Evolutionary conservation across 2,888 invertebrate genomes (phyloP).

Genomic region (Dromius quadrimaculatus): DNA sequence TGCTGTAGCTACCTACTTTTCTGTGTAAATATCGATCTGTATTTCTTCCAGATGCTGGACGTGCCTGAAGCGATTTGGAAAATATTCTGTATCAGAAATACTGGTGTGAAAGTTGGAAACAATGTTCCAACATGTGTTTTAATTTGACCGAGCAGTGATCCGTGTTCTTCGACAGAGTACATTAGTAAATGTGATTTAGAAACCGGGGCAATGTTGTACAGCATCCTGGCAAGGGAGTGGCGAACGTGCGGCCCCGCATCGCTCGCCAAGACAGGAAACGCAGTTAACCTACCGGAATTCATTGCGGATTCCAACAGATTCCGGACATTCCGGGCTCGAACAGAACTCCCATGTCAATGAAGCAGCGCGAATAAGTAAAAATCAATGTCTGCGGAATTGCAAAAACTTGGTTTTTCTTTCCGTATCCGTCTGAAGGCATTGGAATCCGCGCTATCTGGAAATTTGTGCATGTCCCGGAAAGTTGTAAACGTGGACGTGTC

Average conservation of each 20-base stretch:
- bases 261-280: conserved; percentile 47
- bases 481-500: conserved; percentile 45
- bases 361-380: conserved; percentile 51
- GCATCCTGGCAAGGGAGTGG: neutral
- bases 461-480: conserved; percentile 50
- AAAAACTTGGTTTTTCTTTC: conserved; percentile 52
- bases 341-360: conserved; percentile 52
- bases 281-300: conserved; percentile 53
- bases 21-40: too few species aligned
- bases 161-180: neutral
- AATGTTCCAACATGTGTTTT: conserved; percentile 9
- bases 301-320: conserved; percentile 52
- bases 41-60: too few species aligned
- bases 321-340: conserved; percentile 47
- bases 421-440: conserved; percentile 26
- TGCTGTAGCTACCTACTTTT: too few species aligned
- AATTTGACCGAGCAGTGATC: neutral
- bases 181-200: conserved; percentile 5
- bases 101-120: too few species aligned
- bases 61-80: too few species aligned
- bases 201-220: neutral
- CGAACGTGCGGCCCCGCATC: conserved; percentile 15
- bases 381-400: conserved; percentile 52
- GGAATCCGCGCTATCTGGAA: conserved; percentile 47
- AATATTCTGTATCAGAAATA: too few species aligned